Evolutionary conservation across 1,140 invertebrate species (phyloP).

Genomic region (Bombus soroeensis): DNA sequence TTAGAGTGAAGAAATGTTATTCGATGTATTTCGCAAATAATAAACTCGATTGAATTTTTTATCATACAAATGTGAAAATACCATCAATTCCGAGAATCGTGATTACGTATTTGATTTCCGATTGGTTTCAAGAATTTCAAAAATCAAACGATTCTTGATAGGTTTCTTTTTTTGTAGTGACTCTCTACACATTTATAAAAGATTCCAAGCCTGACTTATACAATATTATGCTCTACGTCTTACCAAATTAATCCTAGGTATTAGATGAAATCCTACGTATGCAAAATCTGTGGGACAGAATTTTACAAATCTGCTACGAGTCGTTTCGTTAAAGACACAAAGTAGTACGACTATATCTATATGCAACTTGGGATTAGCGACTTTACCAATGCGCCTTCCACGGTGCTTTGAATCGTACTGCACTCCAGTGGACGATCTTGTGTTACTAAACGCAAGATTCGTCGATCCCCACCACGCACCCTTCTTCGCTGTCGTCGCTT

Average conservation of each 20-base stretch:
- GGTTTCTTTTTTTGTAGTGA: not conserved
- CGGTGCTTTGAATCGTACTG: slow-evolving; percentile 43
- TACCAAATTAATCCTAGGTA: not conserved
- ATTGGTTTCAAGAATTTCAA: not conserved
- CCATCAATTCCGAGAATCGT: not conserved
- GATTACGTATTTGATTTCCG: not conserved
- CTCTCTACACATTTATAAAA: not conserved
- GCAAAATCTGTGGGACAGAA: not conserved
- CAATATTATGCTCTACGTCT: not conserved
- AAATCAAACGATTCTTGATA: not conserved
- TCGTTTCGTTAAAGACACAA: not conserved
- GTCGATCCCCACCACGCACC: slow-evolving; percentile 16
- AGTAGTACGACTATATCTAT: too few relatives aligned
- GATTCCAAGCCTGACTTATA: not conserved
- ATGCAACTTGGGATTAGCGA: not conserved
- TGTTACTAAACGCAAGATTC: slow-evolving; percentile 43
- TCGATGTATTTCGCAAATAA: not conserved
- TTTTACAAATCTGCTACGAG: slow-evolving; percentile 11
- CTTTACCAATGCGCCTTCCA: too few relatives aligned
- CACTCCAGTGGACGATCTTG: slow-evolving; percentile 26
- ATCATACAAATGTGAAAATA: not conserved
- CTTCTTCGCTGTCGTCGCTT: slow-evolving; percentile 4
- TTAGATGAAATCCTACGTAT: not conserved
- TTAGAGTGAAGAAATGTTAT: not conserved
- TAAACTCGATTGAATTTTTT: not conserved